These are phyloP conservation scores for Actinemys pallida DNA, from an alignment of 2,113 vertebrate species.

Conservation along the genomic window DNA sequence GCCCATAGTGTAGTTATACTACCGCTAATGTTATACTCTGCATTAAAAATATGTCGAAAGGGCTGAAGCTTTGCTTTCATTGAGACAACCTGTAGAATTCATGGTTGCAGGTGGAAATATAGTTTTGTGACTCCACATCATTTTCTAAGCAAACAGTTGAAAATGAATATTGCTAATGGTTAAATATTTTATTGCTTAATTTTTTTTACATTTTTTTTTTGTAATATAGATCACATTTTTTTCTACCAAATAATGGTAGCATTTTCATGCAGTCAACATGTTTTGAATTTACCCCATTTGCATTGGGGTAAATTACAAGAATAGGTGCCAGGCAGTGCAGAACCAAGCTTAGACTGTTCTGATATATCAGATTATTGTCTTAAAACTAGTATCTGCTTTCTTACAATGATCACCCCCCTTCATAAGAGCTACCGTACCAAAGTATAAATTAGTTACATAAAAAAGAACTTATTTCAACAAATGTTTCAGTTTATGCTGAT, in stretches of 20 bases:
- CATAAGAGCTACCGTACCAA: conserved; percentile 48
- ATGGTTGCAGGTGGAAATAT: background rate
- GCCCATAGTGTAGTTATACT: background rate
- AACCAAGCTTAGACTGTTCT: background rate
- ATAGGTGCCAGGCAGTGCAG: background rate
- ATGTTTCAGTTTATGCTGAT: conserved; percentile 51
- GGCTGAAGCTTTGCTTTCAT: background rate
- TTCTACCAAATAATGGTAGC: background rate
- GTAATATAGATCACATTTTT: background rate
- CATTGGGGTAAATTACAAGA: background rate
- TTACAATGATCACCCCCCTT: conserved; percentile 44
- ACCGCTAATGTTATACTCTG: background rate
- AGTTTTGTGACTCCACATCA: background rate
- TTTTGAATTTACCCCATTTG: too few relatives aligned
- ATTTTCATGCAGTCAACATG: background rate
- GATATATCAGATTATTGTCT: background rate
- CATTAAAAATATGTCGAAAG: background rate
- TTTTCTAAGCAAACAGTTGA: background rate
- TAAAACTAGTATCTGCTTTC: conserved; percentile 8
- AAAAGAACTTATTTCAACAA: conserved; percentile 62
- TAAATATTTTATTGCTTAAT: background rate
- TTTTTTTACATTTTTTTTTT: background rate
- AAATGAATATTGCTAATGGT: background rate
- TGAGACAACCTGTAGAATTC: background rate
- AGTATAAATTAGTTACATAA: conserved; percentile 65